Evolutionary conservation across 2,797 vertebrate species (phyloP).

Genomic region (Alexandromys oeconomus): DNA sequence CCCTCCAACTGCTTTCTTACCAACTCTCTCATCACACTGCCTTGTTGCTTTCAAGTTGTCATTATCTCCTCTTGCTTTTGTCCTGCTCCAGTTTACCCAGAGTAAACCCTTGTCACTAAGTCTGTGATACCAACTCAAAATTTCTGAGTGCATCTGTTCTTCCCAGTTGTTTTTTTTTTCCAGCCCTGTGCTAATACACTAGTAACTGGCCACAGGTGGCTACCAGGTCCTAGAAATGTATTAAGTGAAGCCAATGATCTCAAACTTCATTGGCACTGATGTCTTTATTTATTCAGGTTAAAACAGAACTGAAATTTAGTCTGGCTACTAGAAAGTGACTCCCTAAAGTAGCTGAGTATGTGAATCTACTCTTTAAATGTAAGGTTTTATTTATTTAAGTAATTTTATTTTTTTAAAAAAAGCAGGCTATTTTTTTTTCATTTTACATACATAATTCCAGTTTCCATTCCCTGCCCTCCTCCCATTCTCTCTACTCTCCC

Average conservation of each 20-base stretch:
- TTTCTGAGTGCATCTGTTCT: background rate
- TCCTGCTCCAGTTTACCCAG: background rate
- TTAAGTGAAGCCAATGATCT: background rate
- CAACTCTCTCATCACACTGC: no score
- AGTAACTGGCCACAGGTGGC: background rate
- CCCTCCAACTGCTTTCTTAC: no score
- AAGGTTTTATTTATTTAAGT: background rate
- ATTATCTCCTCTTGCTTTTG: background rate
- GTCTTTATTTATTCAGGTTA: background rate
- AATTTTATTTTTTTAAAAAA: no score
- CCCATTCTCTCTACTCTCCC: no score
- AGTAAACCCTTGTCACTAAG: background rate
- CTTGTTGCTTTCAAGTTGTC: background rate
- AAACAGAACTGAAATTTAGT: background rate
- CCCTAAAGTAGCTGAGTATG: background rate
- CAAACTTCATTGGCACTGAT: background rate
- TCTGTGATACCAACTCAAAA: background rate
- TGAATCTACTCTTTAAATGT: background rate
- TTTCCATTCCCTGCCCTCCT: no score
- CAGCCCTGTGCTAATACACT: background rate
- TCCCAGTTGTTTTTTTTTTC: background rate
- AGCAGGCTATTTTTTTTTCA: no score
- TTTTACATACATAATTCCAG: no score
- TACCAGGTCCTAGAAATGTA: background rate
- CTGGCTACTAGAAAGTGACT: background rate